These are phyloP conservation scores for Babyrousa celebensis DNA, from an alignment of 2,797 vertebrate genomes.

Conservation along the genomic window DNA sequence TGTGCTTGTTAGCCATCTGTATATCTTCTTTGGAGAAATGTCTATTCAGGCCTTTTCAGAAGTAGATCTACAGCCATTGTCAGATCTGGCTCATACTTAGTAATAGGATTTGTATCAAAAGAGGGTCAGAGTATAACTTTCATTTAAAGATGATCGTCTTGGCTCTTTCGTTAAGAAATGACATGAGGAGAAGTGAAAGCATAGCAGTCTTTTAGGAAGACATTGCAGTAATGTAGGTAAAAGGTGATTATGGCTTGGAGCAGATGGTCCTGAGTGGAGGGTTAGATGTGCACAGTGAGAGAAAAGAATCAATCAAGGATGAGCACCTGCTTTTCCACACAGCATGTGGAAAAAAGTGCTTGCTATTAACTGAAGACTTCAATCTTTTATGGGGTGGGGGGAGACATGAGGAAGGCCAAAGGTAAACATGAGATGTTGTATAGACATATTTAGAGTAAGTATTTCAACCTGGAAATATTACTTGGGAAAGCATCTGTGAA, in stretches of 20 bases:
- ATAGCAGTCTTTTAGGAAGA: background rate
- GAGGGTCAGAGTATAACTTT: background rate
- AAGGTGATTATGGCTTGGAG: background rate
- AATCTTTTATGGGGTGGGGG: background rate
- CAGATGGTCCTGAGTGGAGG: background rate
- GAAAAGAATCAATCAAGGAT: background rate
- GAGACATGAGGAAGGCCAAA: background rate
- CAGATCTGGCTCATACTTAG: background rate
- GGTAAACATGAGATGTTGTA: background rate
- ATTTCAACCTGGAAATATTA: background rate
- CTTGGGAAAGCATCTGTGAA: background rate
- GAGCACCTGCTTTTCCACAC: background rate
- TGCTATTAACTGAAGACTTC: background rate
- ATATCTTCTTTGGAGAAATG: too few species aligned
- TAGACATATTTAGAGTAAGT: background rate
- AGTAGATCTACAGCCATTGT: background rate
- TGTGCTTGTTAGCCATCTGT: too few species aligned
- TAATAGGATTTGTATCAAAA: background rate
- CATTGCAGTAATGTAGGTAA: background rate
- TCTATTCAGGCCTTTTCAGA: background rate
- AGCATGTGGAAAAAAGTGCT: background rate
- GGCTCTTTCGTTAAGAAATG: background rate
- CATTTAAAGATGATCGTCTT: background rate
- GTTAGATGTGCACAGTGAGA: background rate
- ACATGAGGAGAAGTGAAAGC: background rate